Base-by-base conservation (phyloP, 2,888 invertebrate species). In the Andricus curvator region DNA sequence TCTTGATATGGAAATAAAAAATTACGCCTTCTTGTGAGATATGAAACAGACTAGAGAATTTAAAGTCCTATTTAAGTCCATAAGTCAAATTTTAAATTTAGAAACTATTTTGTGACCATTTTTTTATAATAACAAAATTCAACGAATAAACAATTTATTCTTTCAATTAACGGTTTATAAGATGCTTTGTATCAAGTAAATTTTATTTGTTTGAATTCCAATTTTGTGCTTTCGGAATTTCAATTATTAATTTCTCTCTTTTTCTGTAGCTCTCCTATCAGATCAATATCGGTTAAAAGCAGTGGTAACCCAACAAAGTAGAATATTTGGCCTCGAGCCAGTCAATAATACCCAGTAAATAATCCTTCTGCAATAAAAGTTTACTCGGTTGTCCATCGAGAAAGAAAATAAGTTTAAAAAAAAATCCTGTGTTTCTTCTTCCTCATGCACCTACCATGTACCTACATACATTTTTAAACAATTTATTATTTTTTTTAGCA, bases 1-100 rank as follows among this genome's bases (percentile, higher is more conserved):
- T 25, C 48, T 17, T 44, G 68, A 68, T 68, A 68, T 44, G 25
- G 48, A 15, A 22, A 48, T 68, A 48, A 68, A 68, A 44, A 68
- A 44, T 25, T 44, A 68, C 22, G 8, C 41, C 15, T 68, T 68
- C 22, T 8, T 44, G 15, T 25, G 44, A 44, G 22, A 44, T 68
- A 25, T 17, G 22, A 41, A 41, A 15, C 37, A 11, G 4, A 22
- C n/a, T n/a, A n/a, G n/a, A 41, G n/a, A 41, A 67, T 41, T 11
- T n/a, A 67, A 22, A 41, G 20, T 11, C 22, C 17, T 17, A 48
- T 41, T 20, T 2, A 33, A 3, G 11, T 67, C 11, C n/a, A n/a
- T n/a, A 9, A 56, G 3, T 56, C 17, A 11, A 17, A 5, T 48
- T 48, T 48, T 17, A 17, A 48, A 48, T 48, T 11, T 17, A 2